Percentiles rank a stretch among this genome's conserved stretches.
Evolutionary conservation across 2,888 invertebrate species (phyloP).

Genomic region (Terebella lapidaria): DNA sequence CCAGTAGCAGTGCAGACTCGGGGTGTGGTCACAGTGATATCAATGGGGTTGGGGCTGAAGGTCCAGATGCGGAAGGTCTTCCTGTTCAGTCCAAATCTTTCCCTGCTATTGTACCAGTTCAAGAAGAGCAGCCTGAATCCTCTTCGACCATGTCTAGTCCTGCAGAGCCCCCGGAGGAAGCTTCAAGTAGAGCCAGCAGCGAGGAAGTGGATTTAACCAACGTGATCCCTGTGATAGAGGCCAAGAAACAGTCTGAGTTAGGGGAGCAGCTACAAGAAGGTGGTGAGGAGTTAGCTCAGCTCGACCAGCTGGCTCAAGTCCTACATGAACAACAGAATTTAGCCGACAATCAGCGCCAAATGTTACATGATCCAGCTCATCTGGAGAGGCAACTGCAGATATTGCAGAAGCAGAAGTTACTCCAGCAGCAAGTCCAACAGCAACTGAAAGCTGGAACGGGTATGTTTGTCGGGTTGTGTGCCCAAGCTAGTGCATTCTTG

Average conservation of each 20-base stretch:
- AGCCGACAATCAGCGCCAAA: too few relatives aligned
- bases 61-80: not conserved
- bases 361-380: not conserved
- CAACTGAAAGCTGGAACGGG: slow-evolving; percentile 21
- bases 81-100: not conserved
- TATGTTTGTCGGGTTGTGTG: not conserved
- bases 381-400: not conserved
- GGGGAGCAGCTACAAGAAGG: slow-evolving; percentile 3
- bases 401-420: slow-evolving; percentile 23
- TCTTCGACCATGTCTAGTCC: not conserved
- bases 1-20: slow-evolving; percentile 6
- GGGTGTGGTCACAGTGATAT: slow-evolving; percentile 6
- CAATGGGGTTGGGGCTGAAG: not conserved
- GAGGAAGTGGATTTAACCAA: slow-evolving; percentile 23
- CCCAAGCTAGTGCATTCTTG: not conserved
- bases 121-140: not conserved
- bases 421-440: slow-evolving; percentile 30
- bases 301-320: too few relatives aligned
- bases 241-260: not conserved
- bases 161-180: not conserved
- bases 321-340: too few relatives aligned
- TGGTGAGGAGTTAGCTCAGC: not conserved
- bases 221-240: slow-evolving; percentile 15
- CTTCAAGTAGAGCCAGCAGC: slow-evolving; percentile 16
- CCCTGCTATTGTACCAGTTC: not conserved